Conservation (phyloP, 2,888 invertebrate species). For the Sesia apiformis region DNA sequence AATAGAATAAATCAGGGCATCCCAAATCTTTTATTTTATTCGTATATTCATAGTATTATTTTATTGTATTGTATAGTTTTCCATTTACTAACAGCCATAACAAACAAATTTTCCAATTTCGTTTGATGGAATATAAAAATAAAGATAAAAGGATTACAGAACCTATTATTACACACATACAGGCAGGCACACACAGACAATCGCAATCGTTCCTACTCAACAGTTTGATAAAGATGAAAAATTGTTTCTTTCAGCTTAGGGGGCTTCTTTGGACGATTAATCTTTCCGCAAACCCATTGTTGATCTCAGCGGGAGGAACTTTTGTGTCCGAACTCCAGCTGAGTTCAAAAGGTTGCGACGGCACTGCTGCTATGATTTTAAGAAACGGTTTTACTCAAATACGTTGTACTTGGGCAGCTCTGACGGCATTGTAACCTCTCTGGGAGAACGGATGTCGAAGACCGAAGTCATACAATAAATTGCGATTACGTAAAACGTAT, state of each 20-base stretch:
- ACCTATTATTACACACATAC: background rate
- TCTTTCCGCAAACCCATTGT: constrained; percentile 66
- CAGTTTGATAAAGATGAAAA: constrained; percentile 71
- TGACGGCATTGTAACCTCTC: background rate
- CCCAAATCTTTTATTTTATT: too few species aligned
- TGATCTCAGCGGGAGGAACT: constrained; percentile 50
- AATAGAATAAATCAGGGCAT: too few species aligned
- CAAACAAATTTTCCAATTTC: background rate
- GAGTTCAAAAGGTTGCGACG: constrained; percentile 59
- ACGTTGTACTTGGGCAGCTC: background rate
- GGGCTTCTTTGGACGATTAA: constrained; percentile 65
- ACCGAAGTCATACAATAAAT: background rate
- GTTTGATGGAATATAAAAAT: background rate
- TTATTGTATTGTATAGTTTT: too few species aligned
- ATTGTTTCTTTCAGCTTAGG: constrained; percentile 56
- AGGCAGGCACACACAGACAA: constrained; percentile 13
- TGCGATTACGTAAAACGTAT: background rate
- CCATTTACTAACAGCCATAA: background rate
- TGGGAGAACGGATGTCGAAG: background rate
- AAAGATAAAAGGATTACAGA: background rate
- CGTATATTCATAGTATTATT: too few species aligned
- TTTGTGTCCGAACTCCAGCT: constrained; percentile 56
- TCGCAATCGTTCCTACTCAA: constrained; percentile 34
- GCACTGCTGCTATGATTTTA: constrained; percentile 45
- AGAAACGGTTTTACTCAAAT: constrained; percentile 11